Percentiles rank a stretch among this genome's conserved stretches.
Evolutionary conservation across 2,888 invertebrate genomes (phyloP).

Genomic region (Euplagia quadripunctaria): DNA sequence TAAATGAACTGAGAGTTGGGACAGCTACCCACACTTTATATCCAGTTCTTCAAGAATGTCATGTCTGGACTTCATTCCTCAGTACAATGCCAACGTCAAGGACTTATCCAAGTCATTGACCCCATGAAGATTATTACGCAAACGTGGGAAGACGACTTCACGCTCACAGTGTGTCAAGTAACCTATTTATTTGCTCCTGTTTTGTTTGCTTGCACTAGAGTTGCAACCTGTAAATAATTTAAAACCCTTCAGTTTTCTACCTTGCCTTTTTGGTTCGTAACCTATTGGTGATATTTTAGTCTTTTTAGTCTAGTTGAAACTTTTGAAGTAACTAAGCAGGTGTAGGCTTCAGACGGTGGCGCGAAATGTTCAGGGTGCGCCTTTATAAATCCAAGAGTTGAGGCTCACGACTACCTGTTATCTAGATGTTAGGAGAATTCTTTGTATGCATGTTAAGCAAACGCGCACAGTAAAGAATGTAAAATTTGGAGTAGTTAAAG

Average conservation of each 20-base stretch:
- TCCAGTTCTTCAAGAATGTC: conserved; percentile 82
- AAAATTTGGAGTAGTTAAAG: too few relatives aligned
- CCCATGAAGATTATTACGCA: conserved; percentile 60
- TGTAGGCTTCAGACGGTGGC: background rate
- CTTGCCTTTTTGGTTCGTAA: background rate
- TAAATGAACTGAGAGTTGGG: conserved; percentile 72
- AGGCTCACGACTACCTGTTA: too few relatives aligned
- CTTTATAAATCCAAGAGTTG: too few relatives aligned
- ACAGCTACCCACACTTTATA: conserved; percentile 80
- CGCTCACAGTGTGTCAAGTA: conserved; percentile 37
- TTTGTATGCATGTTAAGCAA: too few relatives aligned
- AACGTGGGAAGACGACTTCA: conserved; percentile 44
- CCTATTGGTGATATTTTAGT: background rate
- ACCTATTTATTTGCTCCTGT: conserved; percentile 34
- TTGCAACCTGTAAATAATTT: conserved; percentile 3
- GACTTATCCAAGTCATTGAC: conserved; percentile 73
- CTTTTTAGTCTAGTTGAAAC: background rate
- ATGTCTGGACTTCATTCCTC: conserved; percentile 84
- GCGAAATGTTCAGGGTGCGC: background rate
- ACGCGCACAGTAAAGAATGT: too few relatives aligned
- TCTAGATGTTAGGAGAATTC: too few relatives aligned
- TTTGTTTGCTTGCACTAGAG: conserved; percentile 27
- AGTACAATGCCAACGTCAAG: conserved; percentile 71
- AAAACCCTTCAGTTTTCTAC: background rate
- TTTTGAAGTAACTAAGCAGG: background rate